phyloP scores from a whole-genome alignment of 2,797 vertebrate species.

The Orientallactaga sibirica region DNA sequence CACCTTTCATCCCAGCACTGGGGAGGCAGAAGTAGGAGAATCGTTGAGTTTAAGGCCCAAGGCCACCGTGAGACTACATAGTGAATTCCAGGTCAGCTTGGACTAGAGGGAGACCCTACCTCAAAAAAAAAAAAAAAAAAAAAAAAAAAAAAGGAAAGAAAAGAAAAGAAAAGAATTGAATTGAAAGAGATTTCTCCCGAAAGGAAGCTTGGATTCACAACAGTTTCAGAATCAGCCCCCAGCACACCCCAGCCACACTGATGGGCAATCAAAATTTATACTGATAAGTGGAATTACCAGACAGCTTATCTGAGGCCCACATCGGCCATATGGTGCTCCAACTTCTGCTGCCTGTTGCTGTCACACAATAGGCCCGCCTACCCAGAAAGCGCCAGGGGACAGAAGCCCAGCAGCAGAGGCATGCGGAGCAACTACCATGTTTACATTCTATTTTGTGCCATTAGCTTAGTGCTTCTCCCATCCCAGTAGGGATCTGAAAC shows the following conservation, averaged over 20 bases:
- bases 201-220: conserved; percentile 81
- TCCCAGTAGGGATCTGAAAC: conserved; percentile 22
- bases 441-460: conserved; percentile 90
- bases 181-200: conserved; percentile 83
- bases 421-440: conserved; percentile 88
- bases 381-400: conserved; percentile 90
- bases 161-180: not conserved
- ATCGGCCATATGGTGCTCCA: conserved; percentile 96
- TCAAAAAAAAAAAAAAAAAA: not conserved
- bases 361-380: conserved; percentile 93
- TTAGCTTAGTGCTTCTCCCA: conserved; percentile 83
- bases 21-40: too few species aligned
- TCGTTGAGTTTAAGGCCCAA: too few species aligned
- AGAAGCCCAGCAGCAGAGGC: conserved; percentile 92
- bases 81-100: too few species aligned
- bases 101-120: too few species aligned
- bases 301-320: conserved; percentile 95
- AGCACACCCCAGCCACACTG: conserved; percentile 81
- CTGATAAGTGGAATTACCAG: conserved; percentile 93
- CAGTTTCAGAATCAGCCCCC: conserved; percentile 84
- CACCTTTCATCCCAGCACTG: too few species aligned
- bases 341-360: conserved; percentile 95
- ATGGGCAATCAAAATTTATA: conserved; percentile 90
- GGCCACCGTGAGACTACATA: too few species aligned
- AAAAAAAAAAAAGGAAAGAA: too few species aligned